Percentiles rank a stretch among this genome's conserved stretches.
Evolutionary conservation across 2,888 invertebrate species (phyloP).

Genomic region (Pyrocoelia pectoralis): DNA sequence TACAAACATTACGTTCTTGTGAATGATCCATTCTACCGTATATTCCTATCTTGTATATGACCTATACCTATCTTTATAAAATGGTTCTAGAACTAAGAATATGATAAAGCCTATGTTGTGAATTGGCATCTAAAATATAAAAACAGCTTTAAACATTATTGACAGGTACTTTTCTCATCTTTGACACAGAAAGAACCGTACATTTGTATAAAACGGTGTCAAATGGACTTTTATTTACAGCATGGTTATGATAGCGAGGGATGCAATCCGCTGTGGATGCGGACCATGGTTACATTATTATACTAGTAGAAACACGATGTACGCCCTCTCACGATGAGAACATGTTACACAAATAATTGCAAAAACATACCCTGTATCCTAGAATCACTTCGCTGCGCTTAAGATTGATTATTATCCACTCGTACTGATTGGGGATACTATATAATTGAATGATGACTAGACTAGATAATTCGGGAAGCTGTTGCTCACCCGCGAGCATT

Average conservation of each 20-base stretch:
- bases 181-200: slow-evolving; percentile 53
- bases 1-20: neutral
- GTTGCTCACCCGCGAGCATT: slow-evolving; percentile 40
- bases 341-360: slow-evolving; percentile 80
- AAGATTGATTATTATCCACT: slow-evolving; percentile 56
- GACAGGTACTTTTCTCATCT: slow-evolving; percentile 54
- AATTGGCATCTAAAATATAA: slow-evolving; percentile 48
- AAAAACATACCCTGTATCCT: slow-evolving; percentile 95
- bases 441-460: slow-evolving; percentile 41
- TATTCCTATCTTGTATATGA: slow-evolving; percentile 1
- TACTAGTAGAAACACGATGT: slow-evolving; percentile 50
- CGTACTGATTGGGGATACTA: slow-evolving; percentile 56
- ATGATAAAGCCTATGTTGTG: slow-evolving; percentile 28
- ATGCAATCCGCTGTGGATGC: slow-evolving; percentile 50
- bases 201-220: slow-evolving; percentile 56
- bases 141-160: slow-evolving; percentile 41
- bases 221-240: slow-evolving; percentile 59
- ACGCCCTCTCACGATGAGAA: slow-evolving; percentile 35
- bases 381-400: slow-evolving; percentile 77
- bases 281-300: slow-evolving; percentile 40
- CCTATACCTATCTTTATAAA: slow-evolving; percentile 10
- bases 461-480: slow-evolving; percentile 42
- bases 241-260: slow-evolving; percentile 53
- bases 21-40: slow-evolving; percentile 10
- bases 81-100: slow-evolving; percentile 13